Evolutionary conservation across 2,797 vertebrate species (phyloP), one percentile per base, ranked within the genome.

Genomic region (Sciurus vulgaris): DNA sequence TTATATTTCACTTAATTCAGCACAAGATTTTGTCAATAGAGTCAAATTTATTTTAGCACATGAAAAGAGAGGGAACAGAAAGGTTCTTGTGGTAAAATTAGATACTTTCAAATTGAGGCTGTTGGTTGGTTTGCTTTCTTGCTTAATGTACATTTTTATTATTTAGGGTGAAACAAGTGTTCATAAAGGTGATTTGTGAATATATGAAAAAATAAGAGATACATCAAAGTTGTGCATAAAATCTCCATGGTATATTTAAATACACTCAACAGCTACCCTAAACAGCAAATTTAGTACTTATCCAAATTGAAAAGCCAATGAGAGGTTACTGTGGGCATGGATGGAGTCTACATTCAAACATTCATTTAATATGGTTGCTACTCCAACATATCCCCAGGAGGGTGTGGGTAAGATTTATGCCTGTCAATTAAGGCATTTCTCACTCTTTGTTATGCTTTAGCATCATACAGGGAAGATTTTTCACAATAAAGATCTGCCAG

Each of bases 151-250:
- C 56, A 41, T 86, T 96, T 89, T 93, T 89, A 95, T 96, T 78
- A 77, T 89, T 89, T 95, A 44, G 33, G 81, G 51, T 78, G 83
- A 86, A 96, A 49, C 49, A 61, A 44, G 44, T 61, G 35, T 81
- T 96, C 82, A 94, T 97, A 94, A 96, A 96, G 70, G 38, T 97
- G 88, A 94, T 96, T 95, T 97, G 89, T 89, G 81, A 86, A 84
- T 91, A 74, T 65, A n/a, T 61, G 72, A 89, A 97, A 92, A 95
- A 86, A 73, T 85, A 89, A 97, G 72, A 73, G 70, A 90, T 18
- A 49, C 54, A 70, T 76, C 74, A 81, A 79, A 79, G 33, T 54
- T 79, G 72, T 82, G n/a, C 7, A 6, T 63, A 18, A 38, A 61
- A 1, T 81, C 88, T 89, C 92, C 14, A 8, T 5, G 26, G 90